Evolutionary conservation across 1,140 invertebrate species (phyloP).

Genomic region (Temnothorax longispinosus): DNA sequence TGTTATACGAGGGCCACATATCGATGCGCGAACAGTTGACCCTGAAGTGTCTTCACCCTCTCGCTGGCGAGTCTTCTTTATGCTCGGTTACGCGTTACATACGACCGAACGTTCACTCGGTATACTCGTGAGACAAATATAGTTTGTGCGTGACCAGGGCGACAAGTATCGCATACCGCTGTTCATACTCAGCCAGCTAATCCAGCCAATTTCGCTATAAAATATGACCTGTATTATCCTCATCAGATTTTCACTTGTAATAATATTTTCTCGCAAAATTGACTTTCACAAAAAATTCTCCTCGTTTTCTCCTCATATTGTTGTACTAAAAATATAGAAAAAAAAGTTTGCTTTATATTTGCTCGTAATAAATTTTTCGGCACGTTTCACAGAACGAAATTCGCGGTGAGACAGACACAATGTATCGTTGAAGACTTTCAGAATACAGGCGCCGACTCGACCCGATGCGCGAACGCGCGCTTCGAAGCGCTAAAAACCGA

Average conservation of each 20-base stretch:
- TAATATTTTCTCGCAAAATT: not conserved
- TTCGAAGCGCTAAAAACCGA: conserved; percentile 59
- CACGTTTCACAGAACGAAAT: conserved; percentile 27
- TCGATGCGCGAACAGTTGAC: conserved; percentile 82
- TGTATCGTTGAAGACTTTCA: not conserved
- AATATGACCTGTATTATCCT: not conserved
- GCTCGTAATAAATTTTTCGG: conserved; percentile 22
- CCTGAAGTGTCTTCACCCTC: conserved; percentile 80
- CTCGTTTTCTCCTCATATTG: not conserved
- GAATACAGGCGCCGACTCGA: conserved; percentile 16
- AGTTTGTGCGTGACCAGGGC: conserved; percentile 79
- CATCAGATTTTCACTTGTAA: not conserved
- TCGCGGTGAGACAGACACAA: not conserved
- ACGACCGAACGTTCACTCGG: conserved; percentile 31
- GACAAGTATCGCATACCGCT: conserved; percentile 67
- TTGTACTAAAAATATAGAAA: not conserved
- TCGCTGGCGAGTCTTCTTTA: conserved; percentile 22
- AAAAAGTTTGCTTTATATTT: not conserved
- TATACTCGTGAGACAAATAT: conserved; percentile 77
- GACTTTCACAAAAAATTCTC: not conserved
- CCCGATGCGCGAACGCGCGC: conserved; percentile 30
- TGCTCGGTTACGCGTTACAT: conserved; percentile 32
- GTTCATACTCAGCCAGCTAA: not conserved
- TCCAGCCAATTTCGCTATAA: not conserved
- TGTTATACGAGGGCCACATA: conserved; percentile 79